phyloP scores from a whole-genome alignment of 1,140 invertebrate genomes.

The Drosophila lacteicornis region DNA sequence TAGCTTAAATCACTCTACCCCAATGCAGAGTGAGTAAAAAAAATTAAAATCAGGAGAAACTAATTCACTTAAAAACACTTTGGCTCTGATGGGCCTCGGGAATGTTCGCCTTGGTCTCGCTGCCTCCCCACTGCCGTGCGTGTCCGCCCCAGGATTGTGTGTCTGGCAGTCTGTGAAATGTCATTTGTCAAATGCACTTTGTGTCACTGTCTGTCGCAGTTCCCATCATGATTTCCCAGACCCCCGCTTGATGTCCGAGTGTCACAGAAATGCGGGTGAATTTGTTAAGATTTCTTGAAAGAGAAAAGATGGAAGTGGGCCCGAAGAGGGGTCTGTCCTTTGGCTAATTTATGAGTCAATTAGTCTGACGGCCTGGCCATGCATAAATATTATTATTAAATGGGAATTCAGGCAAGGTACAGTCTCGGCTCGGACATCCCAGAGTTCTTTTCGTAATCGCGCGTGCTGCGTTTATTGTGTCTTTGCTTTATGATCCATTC shows the following conservation, averaged over 20 bases:
- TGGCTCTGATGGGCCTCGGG: slow-evolving; percentile 62
- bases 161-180: slow-evolving; percentile 81
- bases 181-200: slow-evolving; percentile 84
- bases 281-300: slow-evolving; percentile 67
- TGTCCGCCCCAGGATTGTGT: slow-evolving; percentile 43
- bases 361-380: slow-evolving; percentile 65
- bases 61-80: slow-evolving; percentile 83
- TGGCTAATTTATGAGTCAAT: slow-evolving; percentile 79
- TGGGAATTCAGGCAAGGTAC: slow-evolving; percentile 29
- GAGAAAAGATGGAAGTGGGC: slow-evolving; percentile 13
- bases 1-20: neutral
- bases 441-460: slow-evolving; percentile 49
- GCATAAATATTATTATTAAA: slow-evolving; percentile 74
- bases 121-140: neutral
- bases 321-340: slow-evolving; percentile 8
- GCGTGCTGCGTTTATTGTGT: slow-evolving; percentile 72
- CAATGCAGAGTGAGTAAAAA: neutral
- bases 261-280: slow-evolving; percentile 79
- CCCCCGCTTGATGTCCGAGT: slow-evolving; percentile 66
- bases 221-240: slow-evolving; percentile 51
- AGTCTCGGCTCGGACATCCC: slow-evolving; percentile 15
- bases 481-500: slow-evolving; percentile 76
- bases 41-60: slow-evolving; percentile 48
- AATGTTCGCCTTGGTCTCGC: slow-evolving; percentile 26
- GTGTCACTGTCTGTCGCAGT: slow-evolving; percentile 72